Base-by-base conservation (phyloP, 1,140 invertebrate genomes). In the Carcinoscorpius rotundicauda region DNA sequence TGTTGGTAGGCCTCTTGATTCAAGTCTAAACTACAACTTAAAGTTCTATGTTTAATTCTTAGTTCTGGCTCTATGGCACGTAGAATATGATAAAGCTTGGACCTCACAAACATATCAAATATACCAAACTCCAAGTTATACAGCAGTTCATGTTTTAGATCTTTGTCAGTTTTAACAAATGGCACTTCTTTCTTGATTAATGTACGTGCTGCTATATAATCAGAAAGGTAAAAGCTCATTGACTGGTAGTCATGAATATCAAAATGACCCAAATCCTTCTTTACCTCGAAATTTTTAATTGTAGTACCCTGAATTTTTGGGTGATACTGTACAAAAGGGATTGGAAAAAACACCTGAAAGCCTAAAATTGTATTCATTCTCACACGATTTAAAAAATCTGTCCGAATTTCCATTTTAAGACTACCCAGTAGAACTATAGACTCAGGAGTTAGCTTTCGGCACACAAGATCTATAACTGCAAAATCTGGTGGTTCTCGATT, bases 331-430 rank as follows among this genome's bases (percentile, higher is more conserved):
- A 73, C 80, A 74, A 91, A 93, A n/a, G 88, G 87, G 55, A 91
- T 84, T 49, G 90, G 86, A 70, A 84, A 84, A 75, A 86, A 93
- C 68, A 91, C 82, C 81, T 93, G 90, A 74, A 83, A 86, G 63
- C 84, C 84, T 60, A 76, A 77, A 63, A 93, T 89, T 4, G 88
- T 92, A 75, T 91, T 91, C 87, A 93, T 91, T 64, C 88, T 80
- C 6, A 89, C 85, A 62, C 77, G 72, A 68, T 93, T 96, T 11
- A 94, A 80, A 76, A 89, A 93, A 73, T 94, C 91, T 55, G 82
- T 72, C 64, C 83, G 83, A 61, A 93, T 78, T 71, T 86, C 83
- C 75, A 86, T 82, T 68, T 82, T 81, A 11, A 82, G 80, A 67
- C 84, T 81, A 11, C 81, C 79, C 66, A 88, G 74, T 58, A 91